phyloP scores from a whole-genome alignment of 2,113 vertebrate species.

The Phaetusa simplex region DNA sequence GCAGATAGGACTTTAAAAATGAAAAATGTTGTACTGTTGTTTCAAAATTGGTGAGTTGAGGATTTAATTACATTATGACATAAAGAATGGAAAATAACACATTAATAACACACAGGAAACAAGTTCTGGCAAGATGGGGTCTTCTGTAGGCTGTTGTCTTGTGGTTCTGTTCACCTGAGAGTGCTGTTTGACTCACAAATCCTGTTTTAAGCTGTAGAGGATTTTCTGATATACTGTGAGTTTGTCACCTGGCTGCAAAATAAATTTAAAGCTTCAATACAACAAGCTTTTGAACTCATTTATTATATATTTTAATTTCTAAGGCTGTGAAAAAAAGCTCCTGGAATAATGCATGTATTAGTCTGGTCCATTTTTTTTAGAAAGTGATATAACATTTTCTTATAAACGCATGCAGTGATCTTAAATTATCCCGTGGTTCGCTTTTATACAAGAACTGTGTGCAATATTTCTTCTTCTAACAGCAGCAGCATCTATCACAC shows the following conservation, averaged over 20 bases:
- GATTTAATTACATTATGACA: neutral
- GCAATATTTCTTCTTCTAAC: neutral
- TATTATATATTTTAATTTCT: neutral
- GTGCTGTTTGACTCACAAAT: conserved; percentile 2
- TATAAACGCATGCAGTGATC: neutral
- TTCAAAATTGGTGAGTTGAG: neutral
- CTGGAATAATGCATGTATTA: neutral
- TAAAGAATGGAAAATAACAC: neutral
- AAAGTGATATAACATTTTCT: neutral
- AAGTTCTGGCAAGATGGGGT: neutral
- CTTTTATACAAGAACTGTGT: neutral
- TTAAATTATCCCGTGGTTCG: neutral
- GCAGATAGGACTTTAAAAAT: neutral
- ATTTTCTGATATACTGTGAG: neutral
- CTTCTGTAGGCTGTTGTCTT: neutral
- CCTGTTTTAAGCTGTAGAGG: neutral
- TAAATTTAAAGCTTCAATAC: neutral
- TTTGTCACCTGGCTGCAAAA: conserved; percentile 4
- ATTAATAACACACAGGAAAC: neutral
- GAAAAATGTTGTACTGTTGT: neutral
- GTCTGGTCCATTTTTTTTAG: neutral
- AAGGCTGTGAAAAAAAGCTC: neutral
- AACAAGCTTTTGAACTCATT: neutral
- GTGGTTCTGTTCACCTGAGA: neutral
- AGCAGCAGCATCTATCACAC: neutral